These are phyloP conservation scores for Henricia sp. DNA, from an alignment of 53 echinoderm and acorn worm species.

Conservation along the genomic window DNA sequence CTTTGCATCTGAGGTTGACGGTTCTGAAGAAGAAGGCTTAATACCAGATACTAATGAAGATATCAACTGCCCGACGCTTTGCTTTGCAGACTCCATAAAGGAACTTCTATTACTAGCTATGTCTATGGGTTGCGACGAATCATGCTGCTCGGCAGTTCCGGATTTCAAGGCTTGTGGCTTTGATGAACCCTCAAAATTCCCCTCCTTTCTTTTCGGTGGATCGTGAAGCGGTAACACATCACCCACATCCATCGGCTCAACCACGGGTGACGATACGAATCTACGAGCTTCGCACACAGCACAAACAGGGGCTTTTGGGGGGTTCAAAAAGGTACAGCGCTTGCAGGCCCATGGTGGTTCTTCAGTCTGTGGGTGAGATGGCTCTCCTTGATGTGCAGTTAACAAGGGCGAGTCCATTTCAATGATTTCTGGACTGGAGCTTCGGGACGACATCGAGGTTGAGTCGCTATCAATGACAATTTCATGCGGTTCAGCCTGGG, in stretches of 20 bases:
- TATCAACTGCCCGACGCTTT: conserved; percentile 57
- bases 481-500: neutral
- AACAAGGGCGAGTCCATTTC: conserved; percentile 20
- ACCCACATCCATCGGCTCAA: conserved; percentile 36
- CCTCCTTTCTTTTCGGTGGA: neutral
- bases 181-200: neutral
- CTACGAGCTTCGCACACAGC: conserved; percentile 64
- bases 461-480: conserved; percentile 41
- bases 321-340: conserved; percentile 81
- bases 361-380: neutral
- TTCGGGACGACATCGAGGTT: conserved; percentile 30
- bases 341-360: conserved; percentile 71
- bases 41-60: conserved; percentile 66
- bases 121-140: conserved; percentile 21
- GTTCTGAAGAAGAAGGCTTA: conserved; percentile 51
- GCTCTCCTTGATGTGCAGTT: neutral
- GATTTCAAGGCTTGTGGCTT: neutral
- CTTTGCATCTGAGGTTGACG: conserved; percentile 29
- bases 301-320: conserved; percentile 60
- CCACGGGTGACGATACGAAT: conserved; percentile 4
- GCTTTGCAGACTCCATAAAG: conserved; percentile 58
- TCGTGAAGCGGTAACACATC: neutral
- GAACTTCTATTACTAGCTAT: conserved; percentile 39
- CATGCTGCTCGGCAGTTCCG: neutral
- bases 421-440: conserved; percentile 54